These are phyloP conservation scores for Pseudopodoces humilis DNA, from an alignment of 2,113 vertebrate genomes.

Conservation along the genomic window DNA sequence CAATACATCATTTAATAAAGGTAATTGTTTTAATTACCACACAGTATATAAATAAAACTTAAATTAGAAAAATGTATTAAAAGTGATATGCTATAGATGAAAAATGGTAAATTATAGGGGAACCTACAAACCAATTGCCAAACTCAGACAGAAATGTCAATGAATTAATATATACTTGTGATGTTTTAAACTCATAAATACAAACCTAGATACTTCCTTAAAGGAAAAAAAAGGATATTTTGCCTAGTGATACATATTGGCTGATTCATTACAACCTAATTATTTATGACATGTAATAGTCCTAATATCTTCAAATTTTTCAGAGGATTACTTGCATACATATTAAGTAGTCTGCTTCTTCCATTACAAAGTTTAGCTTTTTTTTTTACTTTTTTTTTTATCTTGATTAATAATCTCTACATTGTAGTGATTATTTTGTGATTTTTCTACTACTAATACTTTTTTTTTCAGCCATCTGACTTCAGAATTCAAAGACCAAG, in stretches of 20 bases:
- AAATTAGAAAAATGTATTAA: background rate
- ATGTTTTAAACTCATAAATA: background rate
- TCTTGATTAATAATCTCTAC: background rate
- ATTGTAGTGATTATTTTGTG: background rate
- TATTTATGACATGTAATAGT: background rate
- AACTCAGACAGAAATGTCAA: background rate
- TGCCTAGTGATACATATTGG: background rate
- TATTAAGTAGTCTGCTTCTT: background rate
- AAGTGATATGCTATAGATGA: background rate
- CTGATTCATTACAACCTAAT: background rate
- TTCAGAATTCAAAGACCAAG: background rate
- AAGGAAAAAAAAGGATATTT: background rate
- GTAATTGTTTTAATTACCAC: background rate
- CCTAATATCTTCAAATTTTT: background rate
- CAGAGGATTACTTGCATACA: background rate
- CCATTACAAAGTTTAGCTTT: background rate
- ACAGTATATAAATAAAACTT: background rate
- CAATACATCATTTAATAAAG: background rate
- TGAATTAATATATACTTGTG: background rate
- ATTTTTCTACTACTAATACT: background rate
- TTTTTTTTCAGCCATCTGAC: background rate
- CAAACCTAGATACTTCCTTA: background rate
- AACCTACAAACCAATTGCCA: background rate
- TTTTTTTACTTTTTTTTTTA: too few species aligned
- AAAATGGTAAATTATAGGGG: background rate